These are phyloP conservation scores for Coptodon bakossiorum DNA, from an alignment of 2,113 vertebrate species.

Conservation along the genomic window DNA sequence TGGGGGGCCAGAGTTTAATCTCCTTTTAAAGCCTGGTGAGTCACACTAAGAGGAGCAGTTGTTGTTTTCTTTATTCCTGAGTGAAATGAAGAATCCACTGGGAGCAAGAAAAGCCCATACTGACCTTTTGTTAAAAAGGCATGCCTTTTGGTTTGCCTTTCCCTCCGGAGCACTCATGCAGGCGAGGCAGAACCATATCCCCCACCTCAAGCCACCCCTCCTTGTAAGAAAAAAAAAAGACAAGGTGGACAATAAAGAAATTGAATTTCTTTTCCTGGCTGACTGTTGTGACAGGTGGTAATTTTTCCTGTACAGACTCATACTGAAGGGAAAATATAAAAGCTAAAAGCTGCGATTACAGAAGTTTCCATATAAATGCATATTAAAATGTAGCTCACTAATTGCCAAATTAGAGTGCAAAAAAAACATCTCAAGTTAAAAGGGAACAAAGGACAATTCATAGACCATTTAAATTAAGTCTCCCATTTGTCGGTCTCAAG, in stretches of 20 bases:
- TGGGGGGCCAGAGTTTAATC: slow-evolving; percentile 35
- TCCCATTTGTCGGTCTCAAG: slow-evolving; percentile 1
- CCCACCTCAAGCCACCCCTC: not conserved
- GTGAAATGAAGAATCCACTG: slow-evolving; percentile 21
- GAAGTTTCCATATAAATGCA: not conserved
- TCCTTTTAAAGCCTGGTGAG: slow-evolving; percentile 44
- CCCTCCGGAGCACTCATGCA: not conserved
- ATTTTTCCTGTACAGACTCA: not conserved
- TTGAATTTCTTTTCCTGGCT: not conserved
- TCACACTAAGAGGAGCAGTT: slow-evolving; percentile 23
- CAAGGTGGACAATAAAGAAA: not conserved
- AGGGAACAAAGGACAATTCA: not conserved
- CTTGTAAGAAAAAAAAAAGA: not conserved
- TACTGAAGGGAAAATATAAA: not conserved
- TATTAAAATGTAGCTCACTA: not conserved
- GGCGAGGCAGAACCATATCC: not conserved
- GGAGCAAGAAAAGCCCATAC: slow-evolving; percentile 40
- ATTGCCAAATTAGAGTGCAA: not conserved
- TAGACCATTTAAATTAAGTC: not conserved
- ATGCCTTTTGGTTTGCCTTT: slow-evolving; percentile 1
- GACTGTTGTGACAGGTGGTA: slow-evolving; percentile 25
- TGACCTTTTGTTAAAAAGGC: slow-evolving; percentile 53
- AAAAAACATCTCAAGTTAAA: not conserved
- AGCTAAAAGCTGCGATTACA: not conserved
- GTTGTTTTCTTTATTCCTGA: slow-evolving; percentile 31